Evolutionary conservation across 2,113 vertebrate genomes (phyloP), one percentile per base, ranked within the genome.

Genomic region (Bubo bubo): DNA sequence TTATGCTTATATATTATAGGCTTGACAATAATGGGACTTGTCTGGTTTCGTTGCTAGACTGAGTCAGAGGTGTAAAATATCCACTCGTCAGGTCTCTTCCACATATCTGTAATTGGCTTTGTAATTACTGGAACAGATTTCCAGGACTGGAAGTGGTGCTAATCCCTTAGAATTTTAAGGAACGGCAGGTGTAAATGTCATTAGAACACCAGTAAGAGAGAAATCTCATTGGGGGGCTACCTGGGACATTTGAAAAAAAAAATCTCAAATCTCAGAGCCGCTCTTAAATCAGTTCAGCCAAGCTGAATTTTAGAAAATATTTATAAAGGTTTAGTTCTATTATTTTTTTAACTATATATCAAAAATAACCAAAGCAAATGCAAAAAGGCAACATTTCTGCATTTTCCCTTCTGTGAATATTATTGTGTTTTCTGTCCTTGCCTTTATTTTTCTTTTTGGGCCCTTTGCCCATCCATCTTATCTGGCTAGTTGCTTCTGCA

Each of bases 1-100:
- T 90, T 37, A 14, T 72, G 28, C 50, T 70, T 86, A 18, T 55
- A 8, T 79, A 21, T 18, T 71, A 59, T 12, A 74, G 70, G 73
- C 53, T 91, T 94, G 76, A 39, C 58, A 89, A 1, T 72, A 74
- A 89, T 93, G 18, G 10, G 50, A 70, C 93, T 96, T 86, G 86
- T 59, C 95, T 95, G 85, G 97, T 95, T 96, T 96, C 17, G 24
- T 64, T 97, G 43, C 56, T 92, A 73, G 62, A 53, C 74, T 95
- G 93, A 85, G 58, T 94, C 93, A 94, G 93, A 94, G 70, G 27
- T 76, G 47, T 76, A 79, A 84, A 88, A 88, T 66, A 27, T 72
- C 62, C 62, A 55, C 41, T 91, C 5, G 6, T 86, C 93, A 79
- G 52, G 58, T 85, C 63, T 94, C 55, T 56, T 85, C 50, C 59